These are phyloP conservation scores for Bothrops jararaca DNA, from an alignment of 2,113 vertebrate species.

Conservation along the genomic window DNA sequence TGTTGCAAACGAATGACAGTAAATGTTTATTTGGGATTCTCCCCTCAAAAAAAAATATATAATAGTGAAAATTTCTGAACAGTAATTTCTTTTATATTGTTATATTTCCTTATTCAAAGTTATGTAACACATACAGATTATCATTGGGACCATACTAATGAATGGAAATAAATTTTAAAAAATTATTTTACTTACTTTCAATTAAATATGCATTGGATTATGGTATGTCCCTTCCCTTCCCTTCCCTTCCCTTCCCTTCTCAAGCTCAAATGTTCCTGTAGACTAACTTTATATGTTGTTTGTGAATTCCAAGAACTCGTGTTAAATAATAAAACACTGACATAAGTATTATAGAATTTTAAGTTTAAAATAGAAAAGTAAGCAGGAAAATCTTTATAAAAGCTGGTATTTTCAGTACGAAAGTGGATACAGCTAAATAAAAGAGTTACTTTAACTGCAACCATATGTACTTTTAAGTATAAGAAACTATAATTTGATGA, in stretches of 20 bases:
- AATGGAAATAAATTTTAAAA: background rate
- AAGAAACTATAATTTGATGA: constrained; percentile 51
- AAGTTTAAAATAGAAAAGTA: constrained; percentile 3
- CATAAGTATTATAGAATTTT: background rate
- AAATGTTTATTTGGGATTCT: background rate
- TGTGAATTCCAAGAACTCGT: constrained; percentile 2
- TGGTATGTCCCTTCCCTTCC: background rate
- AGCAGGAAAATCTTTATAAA: background rate
- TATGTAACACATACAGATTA: background rate
- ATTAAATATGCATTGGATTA: background rate
- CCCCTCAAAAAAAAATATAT: background rate
- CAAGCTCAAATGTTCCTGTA: background rate
- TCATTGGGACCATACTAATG: background rate
- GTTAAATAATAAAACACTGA: constrained; percentile 20
- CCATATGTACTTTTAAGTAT: constrained; percentile 51
- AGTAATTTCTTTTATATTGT: background rate
- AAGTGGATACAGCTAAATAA: constrained; percentile 22
- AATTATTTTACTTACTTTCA: background rate
- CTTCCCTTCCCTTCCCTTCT: background rate
- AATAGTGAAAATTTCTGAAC: background rate
- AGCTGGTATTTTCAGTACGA: constrained; percentile 8
- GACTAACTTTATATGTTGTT: background rate
- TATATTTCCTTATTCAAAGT: background rate
- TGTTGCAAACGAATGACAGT: background rate
- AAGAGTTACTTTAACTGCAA: constrained; percentile 28